These are phyloP conservation scores for Stenchaetothrips biformis DNA, from an alignment of 2,888 invertebrate genomes.

Conservation along the genomic window DNA sequence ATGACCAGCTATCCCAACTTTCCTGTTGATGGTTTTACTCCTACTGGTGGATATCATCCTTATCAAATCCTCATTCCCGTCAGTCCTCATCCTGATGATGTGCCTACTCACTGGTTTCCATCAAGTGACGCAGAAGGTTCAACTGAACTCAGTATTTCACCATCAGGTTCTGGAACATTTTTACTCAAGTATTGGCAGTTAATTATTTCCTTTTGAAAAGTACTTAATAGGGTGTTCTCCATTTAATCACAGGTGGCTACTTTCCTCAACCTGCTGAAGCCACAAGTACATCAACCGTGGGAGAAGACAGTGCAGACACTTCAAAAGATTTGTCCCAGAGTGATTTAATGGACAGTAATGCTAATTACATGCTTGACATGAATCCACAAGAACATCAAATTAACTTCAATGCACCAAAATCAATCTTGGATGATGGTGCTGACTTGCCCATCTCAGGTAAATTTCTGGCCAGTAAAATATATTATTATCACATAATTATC, in stretches of 20 bases:
- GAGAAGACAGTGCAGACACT: not conserved
- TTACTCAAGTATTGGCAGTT: not conserved
- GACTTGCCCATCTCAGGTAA: constrained; percentile 57
- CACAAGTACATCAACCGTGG: not conserved
- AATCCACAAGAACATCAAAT: constrained; percentile 35
- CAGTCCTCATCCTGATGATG: not conserved
- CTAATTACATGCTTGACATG: constrained; percentile 28
- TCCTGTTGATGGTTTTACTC: not conserved
- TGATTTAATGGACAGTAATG: not conserved
- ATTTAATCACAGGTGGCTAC: not conserved
- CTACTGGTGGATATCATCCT: not conserved
- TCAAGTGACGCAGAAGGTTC: not conserved
- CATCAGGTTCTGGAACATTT: not conserved
- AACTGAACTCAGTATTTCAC: not conserved
- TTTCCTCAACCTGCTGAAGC: not conserved
- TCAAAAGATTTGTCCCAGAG: not conserved
- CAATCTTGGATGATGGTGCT: constrained; percentile 51
- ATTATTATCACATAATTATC: not conserved
- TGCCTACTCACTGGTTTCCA: not conserved
- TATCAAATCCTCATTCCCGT: constrained; percentile 2
- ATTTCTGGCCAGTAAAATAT: constrained; percentile 24
- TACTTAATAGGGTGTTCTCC: too few species aligned
- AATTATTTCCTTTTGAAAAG: not conserved
- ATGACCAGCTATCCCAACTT: not conserved
- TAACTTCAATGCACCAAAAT: constrained; percentile 44